These are phyloP conservation scores for Gnathonemus echidnorhynchus DNA, from an alignment of 2,113 vertebrate genomes.

Conservation along the genomic window DNA sequence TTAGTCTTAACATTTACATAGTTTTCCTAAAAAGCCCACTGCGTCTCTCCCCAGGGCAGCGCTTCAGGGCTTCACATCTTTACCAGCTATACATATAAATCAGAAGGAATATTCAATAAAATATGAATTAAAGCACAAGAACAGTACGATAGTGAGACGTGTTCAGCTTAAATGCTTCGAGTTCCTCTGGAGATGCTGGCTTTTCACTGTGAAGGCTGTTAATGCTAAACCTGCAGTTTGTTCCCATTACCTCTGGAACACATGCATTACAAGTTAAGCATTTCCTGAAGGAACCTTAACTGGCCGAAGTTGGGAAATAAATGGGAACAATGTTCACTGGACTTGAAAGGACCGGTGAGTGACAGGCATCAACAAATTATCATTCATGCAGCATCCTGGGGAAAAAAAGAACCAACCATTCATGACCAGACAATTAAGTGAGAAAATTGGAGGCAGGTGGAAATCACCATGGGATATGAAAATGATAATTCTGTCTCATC, in stretches of 20 bases:
- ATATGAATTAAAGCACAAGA: neutral
- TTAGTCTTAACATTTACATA: neutral
- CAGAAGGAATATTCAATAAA: neutral
- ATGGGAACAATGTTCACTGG: slow-evolving; percentile 30
- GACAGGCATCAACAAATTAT: slow-evolving; percentile 48
- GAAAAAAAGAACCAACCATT: slow-evolving; percentile 43
- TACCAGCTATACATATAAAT: neutral
- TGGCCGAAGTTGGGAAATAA: slow-evolving; percentile 6
- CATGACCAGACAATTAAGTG: slow-evolving; percentile 50
- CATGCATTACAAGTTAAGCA: neutral
- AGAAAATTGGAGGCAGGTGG: slow-evolving; percentile 46
- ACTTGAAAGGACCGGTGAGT: slow-evolving; percentile 38
- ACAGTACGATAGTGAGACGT: neutral
- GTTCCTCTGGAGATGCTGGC: neutral
- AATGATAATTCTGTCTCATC: slow-evolving; percentile 37
- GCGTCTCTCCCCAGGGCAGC: neutral
- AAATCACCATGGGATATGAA: neutral
- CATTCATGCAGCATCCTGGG: slow-evolving; percentile 30
- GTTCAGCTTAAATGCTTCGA: neutral
- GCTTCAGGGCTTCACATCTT: neutral
- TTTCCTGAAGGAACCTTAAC: neutral
- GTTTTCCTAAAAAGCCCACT: neutral
- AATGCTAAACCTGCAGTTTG: neutral
- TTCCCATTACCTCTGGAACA: neutral
- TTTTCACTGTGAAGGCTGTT: neutral